phyloP scores from a whole-genome alignment of 2,888 invertebrate genomes.

The Drosophila yooni region DNA sequence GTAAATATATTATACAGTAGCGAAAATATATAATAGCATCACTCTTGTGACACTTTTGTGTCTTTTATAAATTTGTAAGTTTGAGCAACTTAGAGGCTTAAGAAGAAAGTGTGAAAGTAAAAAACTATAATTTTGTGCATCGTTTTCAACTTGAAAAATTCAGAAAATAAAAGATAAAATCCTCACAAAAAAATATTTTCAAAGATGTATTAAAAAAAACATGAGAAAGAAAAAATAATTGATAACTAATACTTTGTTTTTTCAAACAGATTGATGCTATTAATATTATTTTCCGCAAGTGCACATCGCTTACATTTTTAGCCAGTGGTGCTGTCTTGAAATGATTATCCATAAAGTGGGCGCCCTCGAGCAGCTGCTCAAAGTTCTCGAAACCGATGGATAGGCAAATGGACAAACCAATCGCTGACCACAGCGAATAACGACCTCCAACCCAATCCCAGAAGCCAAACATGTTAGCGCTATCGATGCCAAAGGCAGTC shows the following conservation, averaged over 20 bases:
- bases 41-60: background rate
- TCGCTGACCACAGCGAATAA: conserved; percentile 99
- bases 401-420: conserved; percentile 97
- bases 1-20: background rate
- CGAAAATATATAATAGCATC: background rate
- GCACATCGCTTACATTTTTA: conserved; percentile 89
- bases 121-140: background rate
- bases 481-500: conserved; percentile 98
- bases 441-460: conserved; percentile 99
- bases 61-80: background rate
- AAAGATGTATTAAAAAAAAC: background rate
- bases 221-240: background rate
- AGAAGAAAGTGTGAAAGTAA: background rate
- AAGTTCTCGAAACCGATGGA: conserved; percentile 98
- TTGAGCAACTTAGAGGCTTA: background rate
- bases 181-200: background rate
- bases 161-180: background rate
- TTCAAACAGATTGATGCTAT: background rate
- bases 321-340: conserved; percentile 94
- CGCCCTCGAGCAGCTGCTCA: conserved; percentile 95
- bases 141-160: background rate
- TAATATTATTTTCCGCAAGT: background rate
- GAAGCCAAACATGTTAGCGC: conserved; percentile 99
- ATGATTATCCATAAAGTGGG: conserved; percentile 97
- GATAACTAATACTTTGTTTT: background rate